A percentile compares a stretch with the other conserved stretches of the same genome.
These are phyloP conservation scores for Cyclopterus lumpus DNA, from an alignment of 2,797 vertebrate species.

Conservation along the genomic window DNA sequence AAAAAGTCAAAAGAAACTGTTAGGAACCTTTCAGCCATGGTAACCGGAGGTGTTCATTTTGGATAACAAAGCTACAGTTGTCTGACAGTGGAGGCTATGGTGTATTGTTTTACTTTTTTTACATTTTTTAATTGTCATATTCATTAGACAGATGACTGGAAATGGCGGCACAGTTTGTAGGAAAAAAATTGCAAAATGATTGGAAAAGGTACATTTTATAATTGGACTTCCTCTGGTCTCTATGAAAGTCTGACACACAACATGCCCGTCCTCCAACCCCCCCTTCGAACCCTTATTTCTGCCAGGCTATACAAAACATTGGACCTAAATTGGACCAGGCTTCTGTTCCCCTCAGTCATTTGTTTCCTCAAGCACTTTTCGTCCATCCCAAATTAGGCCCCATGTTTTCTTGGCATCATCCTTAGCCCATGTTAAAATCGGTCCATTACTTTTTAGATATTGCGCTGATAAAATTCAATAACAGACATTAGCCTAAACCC, in stretches of 20 bases:
- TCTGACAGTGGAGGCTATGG: background rate
- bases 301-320: background rate
- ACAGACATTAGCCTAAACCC: background rate
- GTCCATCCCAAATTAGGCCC: background rate
- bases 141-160: background rate
- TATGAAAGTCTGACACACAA: background rate
- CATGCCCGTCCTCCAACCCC: background rate
- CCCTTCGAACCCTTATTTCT: background rate
- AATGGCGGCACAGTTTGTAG: background rate
- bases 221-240: background rate
- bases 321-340: background rate
- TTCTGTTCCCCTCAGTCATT: background rate
- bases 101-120: background rate
- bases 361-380: background rate
- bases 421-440: background rate
- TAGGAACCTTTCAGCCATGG: background rate
- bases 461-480: background rate
- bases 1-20: background rate
- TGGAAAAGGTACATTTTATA: background rate
- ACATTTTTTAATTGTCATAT: background rate
- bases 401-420: background rate
- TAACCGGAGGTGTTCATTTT: background rate
- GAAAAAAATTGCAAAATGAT: background rate
- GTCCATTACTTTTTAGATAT: background rate
- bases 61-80: background rate